Percentiles rank a stretch among this genome's conserved stretches.
Conservation (phyloP, 1,140 invertebrate genomes). For the Ceratitis capitata region DNA sequence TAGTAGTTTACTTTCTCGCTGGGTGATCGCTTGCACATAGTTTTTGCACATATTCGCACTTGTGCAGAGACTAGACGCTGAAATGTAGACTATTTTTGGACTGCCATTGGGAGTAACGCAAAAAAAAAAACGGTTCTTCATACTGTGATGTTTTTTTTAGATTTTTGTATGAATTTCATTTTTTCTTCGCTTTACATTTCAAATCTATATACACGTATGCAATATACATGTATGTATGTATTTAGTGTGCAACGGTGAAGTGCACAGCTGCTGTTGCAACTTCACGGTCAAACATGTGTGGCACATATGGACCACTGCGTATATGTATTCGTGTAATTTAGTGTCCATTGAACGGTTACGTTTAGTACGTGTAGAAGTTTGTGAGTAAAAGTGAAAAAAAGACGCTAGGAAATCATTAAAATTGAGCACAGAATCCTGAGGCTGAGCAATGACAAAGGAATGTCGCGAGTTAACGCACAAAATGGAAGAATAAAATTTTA, state of each 20-base stretch:
- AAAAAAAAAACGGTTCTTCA: background rate
- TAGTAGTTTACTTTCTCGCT: too few relatives aligned
- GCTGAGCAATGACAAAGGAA: background rate
- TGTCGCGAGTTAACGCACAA: background rate
- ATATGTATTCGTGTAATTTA: background rate
- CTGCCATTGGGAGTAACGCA: background rate
- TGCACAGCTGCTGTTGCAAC: background rate
- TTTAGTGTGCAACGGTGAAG: background rate
- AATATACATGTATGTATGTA: background rate
- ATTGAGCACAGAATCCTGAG: background rate
- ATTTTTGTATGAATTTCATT: background rate
- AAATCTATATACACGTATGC: background rate
- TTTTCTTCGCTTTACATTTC: background rate
- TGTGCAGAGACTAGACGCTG: conserved; percentile 4
- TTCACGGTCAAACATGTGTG: conserved; percentile 26
- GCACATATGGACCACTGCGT: background rate
- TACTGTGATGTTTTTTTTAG: background rate
- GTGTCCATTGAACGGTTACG: background rate
- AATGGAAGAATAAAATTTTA: background rate
- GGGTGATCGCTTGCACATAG: too few relatives aligned
- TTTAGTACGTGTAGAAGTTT: background rate
- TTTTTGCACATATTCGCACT: background rate
- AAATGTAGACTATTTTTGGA: conserved; percentile 5
- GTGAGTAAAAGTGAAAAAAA: background rate
- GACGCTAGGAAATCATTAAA: background rate